A percentile compares a stretch with the other conserved stretches of the same genome.
Conservation (phyloP, 1,140 invertebrate genomes). For the Aphis gossypii region DNA sequence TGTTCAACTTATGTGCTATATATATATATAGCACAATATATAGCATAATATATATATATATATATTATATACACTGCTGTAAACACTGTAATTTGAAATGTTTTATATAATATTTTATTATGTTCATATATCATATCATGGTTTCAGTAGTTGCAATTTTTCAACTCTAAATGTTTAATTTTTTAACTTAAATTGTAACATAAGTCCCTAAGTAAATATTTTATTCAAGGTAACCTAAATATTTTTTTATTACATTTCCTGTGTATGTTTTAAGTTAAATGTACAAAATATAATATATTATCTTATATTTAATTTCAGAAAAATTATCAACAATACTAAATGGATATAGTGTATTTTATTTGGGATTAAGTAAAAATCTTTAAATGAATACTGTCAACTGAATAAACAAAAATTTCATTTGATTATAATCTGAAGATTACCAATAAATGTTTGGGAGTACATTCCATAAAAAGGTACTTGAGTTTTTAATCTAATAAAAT, state of each 20-base stretch:
- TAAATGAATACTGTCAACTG: background rate
- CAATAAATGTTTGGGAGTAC: background rate
- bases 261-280: background rate
- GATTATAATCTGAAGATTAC: background rate
- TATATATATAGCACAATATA: too few species aligned
- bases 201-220: background rate
- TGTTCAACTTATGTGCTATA: background rate
- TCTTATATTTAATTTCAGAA: slow-evolving; percentile 8
- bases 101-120: background rate
- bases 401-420: background rate
- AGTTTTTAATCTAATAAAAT: background rate
- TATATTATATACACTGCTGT: too few species aligned
- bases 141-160: background rate
- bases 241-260: background rate
- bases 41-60: background rate
- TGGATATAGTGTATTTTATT: background rate
- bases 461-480: background rate
- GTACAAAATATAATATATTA: background rate
- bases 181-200: background rate
- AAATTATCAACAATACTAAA: background rate
- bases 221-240: background rate
- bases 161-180: background rate
- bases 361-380: background rate
- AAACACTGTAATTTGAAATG: background rate
- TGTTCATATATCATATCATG: background rate